Evolutionary conservation across 2,113 vertebrate genomes (phyloP).

Genomic region (Thamnophis sirtalis): DNA sequence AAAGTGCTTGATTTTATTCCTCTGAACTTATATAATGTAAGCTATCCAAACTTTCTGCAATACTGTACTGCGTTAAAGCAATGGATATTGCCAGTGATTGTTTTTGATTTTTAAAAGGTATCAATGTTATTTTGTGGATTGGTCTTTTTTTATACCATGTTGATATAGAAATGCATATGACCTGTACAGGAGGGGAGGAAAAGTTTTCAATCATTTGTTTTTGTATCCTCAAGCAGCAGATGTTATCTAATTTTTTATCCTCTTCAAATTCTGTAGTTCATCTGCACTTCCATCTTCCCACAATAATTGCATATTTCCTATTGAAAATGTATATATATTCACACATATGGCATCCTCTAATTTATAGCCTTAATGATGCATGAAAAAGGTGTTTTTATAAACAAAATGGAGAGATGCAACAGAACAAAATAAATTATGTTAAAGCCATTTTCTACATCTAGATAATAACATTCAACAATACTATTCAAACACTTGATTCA

Average conservation of each 20-base stretch:
- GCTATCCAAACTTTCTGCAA: neutral
- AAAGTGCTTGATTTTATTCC: neutral
- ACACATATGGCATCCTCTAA: neutral
- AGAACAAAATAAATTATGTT: neutral
- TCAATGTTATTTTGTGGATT: neutral
- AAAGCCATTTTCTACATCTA: neutral
- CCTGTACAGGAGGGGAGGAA: no score
- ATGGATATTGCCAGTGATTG: neutral
- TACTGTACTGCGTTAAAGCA: neutral
- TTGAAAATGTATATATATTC: neutral
- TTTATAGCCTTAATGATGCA: neutral
- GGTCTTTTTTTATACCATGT: neutral
- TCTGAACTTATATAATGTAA: no score
- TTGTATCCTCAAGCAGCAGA: neutral
- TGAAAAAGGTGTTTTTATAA: neutral
- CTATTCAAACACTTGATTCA: neutral
- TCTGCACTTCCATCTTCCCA: neutral
- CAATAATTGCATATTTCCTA: neutral
- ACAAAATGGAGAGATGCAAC: neutral
- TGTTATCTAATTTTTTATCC: neutral
- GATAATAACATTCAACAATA: neutral
- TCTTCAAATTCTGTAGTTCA: neutral
- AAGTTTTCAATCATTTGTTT: neutral
- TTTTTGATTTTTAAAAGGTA: neutral
- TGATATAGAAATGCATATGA: neutral